These are phyloP conservation scores for Aphelocoma coerulescens DNA, from an alignment of 2,113 vertebrate species.

Conservation along the genomic window DNA sequence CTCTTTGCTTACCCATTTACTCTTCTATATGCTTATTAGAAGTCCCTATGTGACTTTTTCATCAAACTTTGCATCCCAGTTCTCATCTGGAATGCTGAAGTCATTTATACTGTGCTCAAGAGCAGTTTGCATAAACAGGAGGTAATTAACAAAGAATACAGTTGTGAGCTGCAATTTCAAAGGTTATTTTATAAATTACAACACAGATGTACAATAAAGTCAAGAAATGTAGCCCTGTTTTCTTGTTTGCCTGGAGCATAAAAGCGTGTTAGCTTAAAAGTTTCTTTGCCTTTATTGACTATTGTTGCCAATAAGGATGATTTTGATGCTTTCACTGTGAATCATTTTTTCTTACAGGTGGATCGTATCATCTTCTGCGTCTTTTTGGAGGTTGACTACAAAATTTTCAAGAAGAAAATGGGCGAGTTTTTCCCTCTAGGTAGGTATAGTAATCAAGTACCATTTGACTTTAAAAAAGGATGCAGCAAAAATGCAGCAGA, in stretches of 20 bases:
- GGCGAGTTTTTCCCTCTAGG: slow-evolving; percentile 85
- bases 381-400: slow-evolving; percentile 94
- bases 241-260: neutral
- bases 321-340: neutral
- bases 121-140: slow-evolving; percentile 44
- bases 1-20: slow-evolving; percentile 58
- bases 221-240: neutral
- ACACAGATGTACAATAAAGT: neutral
- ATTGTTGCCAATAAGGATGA: neutral
- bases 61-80: slow-evolving; percentile 49
- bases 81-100: slow-evolving; percentile 37
- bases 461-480: neutral
- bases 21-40: slow-evolving; percentile 48
- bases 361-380: slow-evolving; percentile 96
- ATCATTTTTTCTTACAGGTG: slow-evolving; percentile 78
- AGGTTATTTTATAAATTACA: slow-evolving; percentile 13
- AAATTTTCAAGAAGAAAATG: slow-evolving; percentile 98
- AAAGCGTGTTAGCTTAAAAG: neutral
- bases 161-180: neutral
- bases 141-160: slow-evolving; percentile 40
- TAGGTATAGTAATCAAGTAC: slow-evolving; percentile 52
- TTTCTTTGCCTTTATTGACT: neutral
- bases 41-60: slow-evolving; percentile 32
- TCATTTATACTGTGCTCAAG: slow-evolving; percentile 56
- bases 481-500: neutral